Percentiles rank a stretch among this genome's conserved stretches.
Conservation (phyloP, 2,113 vertebrate genomes). For the Chroicocephalus ridibundus region DNA sequence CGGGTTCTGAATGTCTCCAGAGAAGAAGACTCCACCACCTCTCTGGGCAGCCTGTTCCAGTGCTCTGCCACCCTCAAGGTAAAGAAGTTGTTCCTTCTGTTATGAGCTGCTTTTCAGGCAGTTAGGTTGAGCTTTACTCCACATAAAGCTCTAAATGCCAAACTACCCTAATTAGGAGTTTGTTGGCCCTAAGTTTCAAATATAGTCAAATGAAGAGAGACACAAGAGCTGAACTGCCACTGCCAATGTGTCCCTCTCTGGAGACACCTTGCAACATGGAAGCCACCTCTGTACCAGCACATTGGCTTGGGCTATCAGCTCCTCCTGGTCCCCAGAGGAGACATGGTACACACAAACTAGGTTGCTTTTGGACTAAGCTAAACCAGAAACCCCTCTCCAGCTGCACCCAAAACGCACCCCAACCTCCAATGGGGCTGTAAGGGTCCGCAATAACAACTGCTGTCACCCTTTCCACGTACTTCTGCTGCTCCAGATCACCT, state of each 20-base stretch:
- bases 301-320: fast-evolving
- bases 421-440: fast-evolving
- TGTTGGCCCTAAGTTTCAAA: neutral
- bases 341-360: fast-evolving
- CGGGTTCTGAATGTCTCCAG: no score
- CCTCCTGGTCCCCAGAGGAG: neutral
- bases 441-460: neutral
- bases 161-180: neutral
- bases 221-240: neutral
- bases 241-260: neutral
- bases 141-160: neutral
- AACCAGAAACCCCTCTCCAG: neutral
- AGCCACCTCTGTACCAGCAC: neutral
- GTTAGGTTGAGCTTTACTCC: neutral
- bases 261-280: neutral
- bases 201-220: neutral
- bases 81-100: neutral
- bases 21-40: neutral
- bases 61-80: neutral
- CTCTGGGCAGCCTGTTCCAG: neutral
- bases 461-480: neutral
- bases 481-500: neutral
- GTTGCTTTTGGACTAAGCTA: neutral
- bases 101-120: neutral
- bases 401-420: neutral